Base-by-base conservation (phyloP, 92 coral and sea anemone genomes). In the Zoanthus gigantus region DNA sequence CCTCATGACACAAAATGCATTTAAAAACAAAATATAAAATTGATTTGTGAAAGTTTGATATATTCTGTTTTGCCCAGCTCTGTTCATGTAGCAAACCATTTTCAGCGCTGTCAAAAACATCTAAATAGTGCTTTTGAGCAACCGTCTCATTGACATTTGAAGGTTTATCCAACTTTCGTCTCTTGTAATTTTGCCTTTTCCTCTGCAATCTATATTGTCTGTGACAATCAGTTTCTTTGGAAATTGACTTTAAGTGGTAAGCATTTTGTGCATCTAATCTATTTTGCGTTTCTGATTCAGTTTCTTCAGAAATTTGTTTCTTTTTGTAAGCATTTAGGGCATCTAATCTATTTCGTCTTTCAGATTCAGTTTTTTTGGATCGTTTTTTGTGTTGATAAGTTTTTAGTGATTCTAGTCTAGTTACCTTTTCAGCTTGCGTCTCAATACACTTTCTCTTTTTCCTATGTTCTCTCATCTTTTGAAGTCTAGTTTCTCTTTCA, bases 371-470 rank as follows among this genome's bases (percentile, higher is more conserved):
- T 50, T 50, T 10, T 50, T 7, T 0, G 9, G 56, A 50, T 11
- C 56, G 9, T 50, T 7, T 50, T 50, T 50, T 50, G 56, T 11
- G 12, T 50, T 7, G 42, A 37, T 37, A 37, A 37, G 42, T 37
- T 37, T 37, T 37, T 58, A 58, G 66, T 58, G 66, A 58, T 58
- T 58, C 66, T 58, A 58, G 66, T 58, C 66, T 58, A 58, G 66
- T 58, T 58, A 58, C 66, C 66, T 58, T 58, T 58, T 58, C 66
- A 58, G 66, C 66, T 58, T 58, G 66, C 66, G 66, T 58, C 66
- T 58, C 66, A 58, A 58, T 58, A 58, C 66, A 58, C 66, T 58
- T 58, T 58, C 66, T 58, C 66, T 37, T 37, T 37, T 37, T 37
- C 42, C 42, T 37, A 37, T 50, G 2, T 50, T 50, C 12, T 50